Evolutionary conservation across 2,888 invertebrate species (phyloP).

Genomic region (Allygus modestus): DNA sequence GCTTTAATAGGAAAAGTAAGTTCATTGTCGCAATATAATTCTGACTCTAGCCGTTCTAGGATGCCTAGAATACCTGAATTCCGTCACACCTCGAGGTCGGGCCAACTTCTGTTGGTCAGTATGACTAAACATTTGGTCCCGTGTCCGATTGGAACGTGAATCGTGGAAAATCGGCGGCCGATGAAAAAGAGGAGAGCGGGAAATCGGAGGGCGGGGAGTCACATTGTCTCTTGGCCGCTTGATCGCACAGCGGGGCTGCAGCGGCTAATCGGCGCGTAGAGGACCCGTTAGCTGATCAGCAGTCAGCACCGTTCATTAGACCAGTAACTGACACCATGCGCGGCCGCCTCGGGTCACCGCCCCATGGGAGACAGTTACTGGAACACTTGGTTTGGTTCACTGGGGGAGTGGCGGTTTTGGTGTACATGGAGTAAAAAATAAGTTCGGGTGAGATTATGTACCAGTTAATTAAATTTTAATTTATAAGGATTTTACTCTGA

Average conservation of each 20-base stretch:
- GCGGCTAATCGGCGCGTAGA: neutral
- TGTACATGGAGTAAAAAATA: no score
- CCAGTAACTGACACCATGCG: neutral
- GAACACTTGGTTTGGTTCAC: no score
- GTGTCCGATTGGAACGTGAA: conserved; percentile 59
- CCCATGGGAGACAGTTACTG: neutral
- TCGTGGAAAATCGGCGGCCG: conserved; percentile 62
- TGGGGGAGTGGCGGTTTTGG: no score
- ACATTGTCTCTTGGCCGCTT: conserved; percentile 59
- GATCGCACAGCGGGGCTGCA: conserved; percentile 44
- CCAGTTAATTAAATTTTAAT: no score
- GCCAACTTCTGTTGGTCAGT: conserved; percentile 62
- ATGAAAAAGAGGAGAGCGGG: conserved; percentile 59
- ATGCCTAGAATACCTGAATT: no score
- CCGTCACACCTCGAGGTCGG: no score
- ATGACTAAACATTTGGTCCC: conserved; percentile 60
- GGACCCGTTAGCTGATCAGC: conserved; percentile 14
- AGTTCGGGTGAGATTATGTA: no score
- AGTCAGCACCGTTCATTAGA: conserved; percentile 14
- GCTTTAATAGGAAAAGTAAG: no score
- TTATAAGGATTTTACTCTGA: no score
- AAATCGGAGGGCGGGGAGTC: conserved; percentile 57
- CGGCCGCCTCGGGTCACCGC: conserved; percentile 10
- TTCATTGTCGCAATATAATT: no score
- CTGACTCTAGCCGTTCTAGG: no score